Percentiles rank a stretch among this genome's conserved stretches.
Evolutionary conservation across 2,888 invertebrate species (phyloP).

Genomic region (Zygogramma bicolorata): DNA sequence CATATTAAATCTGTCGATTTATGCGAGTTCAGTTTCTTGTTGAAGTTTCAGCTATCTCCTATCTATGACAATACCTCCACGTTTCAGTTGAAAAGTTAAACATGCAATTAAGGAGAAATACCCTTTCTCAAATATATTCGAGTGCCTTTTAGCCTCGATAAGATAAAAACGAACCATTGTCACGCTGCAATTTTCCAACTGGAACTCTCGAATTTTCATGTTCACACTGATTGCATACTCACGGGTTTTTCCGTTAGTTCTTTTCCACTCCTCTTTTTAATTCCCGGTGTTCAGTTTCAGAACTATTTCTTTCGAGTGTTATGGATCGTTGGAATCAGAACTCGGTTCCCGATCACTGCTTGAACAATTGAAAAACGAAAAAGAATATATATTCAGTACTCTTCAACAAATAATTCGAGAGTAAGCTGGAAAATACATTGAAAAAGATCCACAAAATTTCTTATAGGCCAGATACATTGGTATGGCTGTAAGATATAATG

Average conservation of each 20-base stretch:
- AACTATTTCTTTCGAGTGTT: constrained; percentile 5
- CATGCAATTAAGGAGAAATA: constrained; percentile 20
- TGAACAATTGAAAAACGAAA: not conserved
- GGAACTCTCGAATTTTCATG: constrained; percentile 9
- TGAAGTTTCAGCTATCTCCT: not conserved
- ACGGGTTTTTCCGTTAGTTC: not conserved
- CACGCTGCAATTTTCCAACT: constrained; percentile 14
- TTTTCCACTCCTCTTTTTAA: not conserved
- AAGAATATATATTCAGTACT: not conserved
- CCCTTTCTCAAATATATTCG: constrained; percentile 14
- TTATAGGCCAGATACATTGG: too few species aligned
- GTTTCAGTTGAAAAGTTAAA: constrained; percentile 15
- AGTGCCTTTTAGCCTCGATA: constrained; percentile 4
- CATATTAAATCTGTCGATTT: constrained; percentile 15
- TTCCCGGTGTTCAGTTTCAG: not conserved
- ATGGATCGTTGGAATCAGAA: not conserved
- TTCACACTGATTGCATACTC: constrained; percentile 20
- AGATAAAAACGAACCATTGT: constrained; percentile 22
- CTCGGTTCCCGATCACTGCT: not conserved
- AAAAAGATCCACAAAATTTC: too few species aligned
- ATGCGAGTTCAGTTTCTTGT: constrained; percentile 11
- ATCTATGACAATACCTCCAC: constrained; percentile 14
- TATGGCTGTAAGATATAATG: too few species aligned
- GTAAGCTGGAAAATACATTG: not conserved
- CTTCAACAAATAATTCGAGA: not conserved